Base-by-base conservation (phyloP, 2,797 vertebrate species). In the Leuciscus waleckii region DNA sequence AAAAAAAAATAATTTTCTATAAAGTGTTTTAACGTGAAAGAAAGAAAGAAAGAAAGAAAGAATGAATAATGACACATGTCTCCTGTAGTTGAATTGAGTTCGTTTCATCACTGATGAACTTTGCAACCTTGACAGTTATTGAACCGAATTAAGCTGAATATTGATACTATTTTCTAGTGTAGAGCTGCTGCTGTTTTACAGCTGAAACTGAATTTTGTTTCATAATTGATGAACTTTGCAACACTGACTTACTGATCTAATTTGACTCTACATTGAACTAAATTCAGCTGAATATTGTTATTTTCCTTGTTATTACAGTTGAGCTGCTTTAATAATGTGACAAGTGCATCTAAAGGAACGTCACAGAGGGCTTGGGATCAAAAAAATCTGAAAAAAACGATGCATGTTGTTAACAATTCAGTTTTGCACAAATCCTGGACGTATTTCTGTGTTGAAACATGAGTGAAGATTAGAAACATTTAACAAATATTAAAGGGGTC, bases 391-490 rank as follows among this genome's bases (percentile, higher is more conserved):
- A 63, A 46, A 58, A 58, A 16, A 74, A 61, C 70, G 19, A 43
- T 43, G 43, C 11, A 63, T n/a, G 26, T 16, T 6, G 43, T 75
- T 51, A 21, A 83, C 32, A 26, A 49, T 65, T 63, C 19, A 26
- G 14, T 82, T 75, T 75, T 7, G 63, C 56, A 75, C 41, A 65
- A 82, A 82, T 63, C 69, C 19, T 82, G 7, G 14, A 65, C 29
- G 39, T 10, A n/a, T 21, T 29, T 75, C 41, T 39, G 81, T 61
- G 39, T 16, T 65, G 70, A 76, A 83, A 83, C 29, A 63, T 46
- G 4, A 63, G 56, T 46, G 16, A 51, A 65, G 71, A 75, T 46
- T 77, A 61, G 54, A 61, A 77, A 77, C 54, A 77, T 77, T 58
- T 26, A 49, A 61, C 41, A 83, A 75, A 37, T 41, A 74, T 82